phyloP scores from a whole-genome alignment of 2,888 invertebrate genomes.

The Agriopis marginaria region DNA sequence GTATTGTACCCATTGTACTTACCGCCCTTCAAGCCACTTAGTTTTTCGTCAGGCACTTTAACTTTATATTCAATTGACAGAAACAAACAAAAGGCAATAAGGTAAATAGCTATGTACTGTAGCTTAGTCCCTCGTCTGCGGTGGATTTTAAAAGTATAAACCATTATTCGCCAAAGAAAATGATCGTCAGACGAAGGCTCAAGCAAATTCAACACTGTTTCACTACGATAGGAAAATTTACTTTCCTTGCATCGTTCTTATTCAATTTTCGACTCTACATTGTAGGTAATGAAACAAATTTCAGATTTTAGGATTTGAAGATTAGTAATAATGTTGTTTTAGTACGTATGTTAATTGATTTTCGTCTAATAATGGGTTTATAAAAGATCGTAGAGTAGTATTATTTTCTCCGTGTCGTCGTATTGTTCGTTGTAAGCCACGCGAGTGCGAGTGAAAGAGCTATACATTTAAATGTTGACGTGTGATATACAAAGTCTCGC shows the following conservation, averaged over 20 bases:
- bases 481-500: too few relatives aligned
- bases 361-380: too few relatives aligned
- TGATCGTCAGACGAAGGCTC: background rate
- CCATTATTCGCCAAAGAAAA: background rate
- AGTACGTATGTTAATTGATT: background rate
- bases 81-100: background rate
- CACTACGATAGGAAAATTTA: background rate
- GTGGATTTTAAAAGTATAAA: background rate
- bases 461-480: too few relatives aligned
- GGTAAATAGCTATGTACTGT: background rate
- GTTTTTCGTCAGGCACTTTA: too few relatives aligned
- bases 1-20: background rate
- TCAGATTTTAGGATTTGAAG: too few relatives aligned
- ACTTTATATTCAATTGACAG: background rate
- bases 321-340: background rate
- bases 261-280: slow-evolving; percentile 4
- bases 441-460: too few relatives aligned
- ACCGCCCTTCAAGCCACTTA: background rate
- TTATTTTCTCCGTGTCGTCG: too few relatives aligned
- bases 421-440: too few relatives aligned
- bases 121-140: background rate
- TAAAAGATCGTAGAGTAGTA: too few relatives aligned
- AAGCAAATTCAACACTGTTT: background rate
- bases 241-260: background rate
- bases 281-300: background rate